Percentiles rank a stretch among this genome's conserved stretches.
phyloP scores from a whole-genome alignment of 2,797 vertebrate genomes.

The Paedocypris micromegethes region DNA sequence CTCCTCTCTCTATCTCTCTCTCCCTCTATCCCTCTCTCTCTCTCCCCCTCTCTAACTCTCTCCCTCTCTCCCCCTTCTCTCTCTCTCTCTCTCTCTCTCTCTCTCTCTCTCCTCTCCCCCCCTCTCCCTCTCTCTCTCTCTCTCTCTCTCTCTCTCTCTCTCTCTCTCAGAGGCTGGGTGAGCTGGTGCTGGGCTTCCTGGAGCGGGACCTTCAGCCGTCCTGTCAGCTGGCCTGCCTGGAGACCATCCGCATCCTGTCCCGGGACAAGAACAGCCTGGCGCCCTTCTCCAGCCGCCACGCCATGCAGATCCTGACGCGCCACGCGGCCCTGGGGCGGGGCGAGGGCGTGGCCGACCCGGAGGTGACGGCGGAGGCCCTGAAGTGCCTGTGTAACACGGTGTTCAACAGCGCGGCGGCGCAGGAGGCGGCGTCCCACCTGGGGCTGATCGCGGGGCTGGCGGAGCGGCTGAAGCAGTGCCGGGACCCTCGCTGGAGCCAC shows the following conservation, averaged over 20 bases:
- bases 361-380: conserved; percentile 81
- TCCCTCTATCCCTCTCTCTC: too few species aligned
- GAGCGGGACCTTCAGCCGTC: conserved; percentile 77
- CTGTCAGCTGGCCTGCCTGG: conserved; percentile 80
- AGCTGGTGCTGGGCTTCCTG: conserved; percentile 76
- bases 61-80: too few species aligned
- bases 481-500: conserved; percentile 69
- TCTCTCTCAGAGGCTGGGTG: conserved; percentile 72
- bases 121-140: not conserved
- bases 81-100: too few species aligned
- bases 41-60: too few species aligned
- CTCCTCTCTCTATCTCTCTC: too few species aligned
- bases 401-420: conserved; percentile 76
- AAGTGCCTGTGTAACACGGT: conserved; percentile 89
- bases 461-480: conserved; percentile 74
- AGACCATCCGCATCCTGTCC: conserved; percentile 84
- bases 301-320: conserved; percentile 74
- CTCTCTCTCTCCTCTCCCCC: too few species aligned
- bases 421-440: conserved; percentile 72
- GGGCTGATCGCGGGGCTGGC: conserved; percentile 74
- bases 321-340: conserved; percentile 67
- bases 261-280: conserved; percentile 77
- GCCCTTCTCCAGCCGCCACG: conserved; percentile 68
- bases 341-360: conserved; percentile 62
- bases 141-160: not conserved